These are phyloP conservation scores for Aphaenogaster rudis DNA, from an alignment of 1,140 invertebrate genomes.

Conservation along the genomic window DNA sequence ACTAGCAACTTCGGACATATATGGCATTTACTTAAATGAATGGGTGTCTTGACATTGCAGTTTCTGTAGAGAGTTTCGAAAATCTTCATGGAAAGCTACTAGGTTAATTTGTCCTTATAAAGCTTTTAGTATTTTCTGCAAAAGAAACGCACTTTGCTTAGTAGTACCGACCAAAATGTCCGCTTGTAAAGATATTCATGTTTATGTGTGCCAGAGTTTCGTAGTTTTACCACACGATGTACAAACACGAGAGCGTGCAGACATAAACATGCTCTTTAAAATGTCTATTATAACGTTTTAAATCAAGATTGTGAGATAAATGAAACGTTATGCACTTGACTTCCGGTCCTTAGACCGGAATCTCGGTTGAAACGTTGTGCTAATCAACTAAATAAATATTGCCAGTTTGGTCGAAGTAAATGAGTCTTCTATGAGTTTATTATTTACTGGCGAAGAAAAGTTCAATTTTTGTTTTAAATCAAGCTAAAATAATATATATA, in stretches of 20 bases:
- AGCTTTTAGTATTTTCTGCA: slow-evolving; percentile 15
- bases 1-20: not conserved
- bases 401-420: no score
- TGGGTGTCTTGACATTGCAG: not conserved
- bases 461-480: not conserved
- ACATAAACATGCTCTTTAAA: not conserved
- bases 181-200: not conserved
- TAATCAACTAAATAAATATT: no score
- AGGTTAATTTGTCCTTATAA: not conserved
- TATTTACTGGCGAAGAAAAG: no score
- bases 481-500: slow-evolving; percentile 11
- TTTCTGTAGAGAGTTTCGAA: slow-evolving; percentile 29
- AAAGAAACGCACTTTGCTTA: not conserved
- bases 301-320: not conserved
- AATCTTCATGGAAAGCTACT: not conserved
- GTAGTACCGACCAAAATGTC: not conserved
- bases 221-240: not conserved
- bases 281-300: not conserved
- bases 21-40: slow-evolving; percentile 27
- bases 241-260: not conserved
- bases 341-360: no score
- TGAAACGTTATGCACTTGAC: no score
- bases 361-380: no score
- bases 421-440: no score
- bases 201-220: not conserved